Evolutionary conservation across 92 coral and sea anemone species (phyloP).

Genomic region (Porites divaricata): DNA sequence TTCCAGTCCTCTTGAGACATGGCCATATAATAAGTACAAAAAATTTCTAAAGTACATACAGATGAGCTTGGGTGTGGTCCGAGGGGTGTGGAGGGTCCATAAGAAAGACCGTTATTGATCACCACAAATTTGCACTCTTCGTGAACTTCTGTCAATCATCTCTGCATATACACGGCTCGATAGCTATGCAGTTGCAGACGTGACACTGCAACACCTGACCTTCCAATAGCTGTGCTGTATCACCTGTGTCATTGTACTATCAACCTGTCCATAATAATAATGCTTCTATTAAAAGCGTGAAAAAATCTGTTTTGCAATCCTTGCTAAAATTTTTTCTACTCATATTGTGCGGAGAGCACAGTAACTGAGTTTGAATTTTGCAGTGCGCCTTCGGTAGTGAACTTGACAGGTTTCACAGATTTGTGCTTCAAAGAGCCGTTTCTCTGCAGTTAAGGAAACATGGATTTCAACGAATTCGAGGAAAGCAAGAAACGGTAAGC

Average conservation of each 20-base stretch:
- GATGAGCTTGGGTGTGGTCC: too few species aligned
- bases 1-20: too few species aligned
- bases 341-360: background rate
- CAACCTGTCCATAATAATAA: background rate
- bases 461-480: slow-evolving; percentile 2
- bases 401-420: background rate
- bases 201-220: background rate
- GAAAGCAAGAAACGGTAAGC: slow-evolving; percentile 22
- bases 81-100: too few species aligned
- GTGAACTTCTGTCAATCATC: background rate
- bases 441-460: background rate
- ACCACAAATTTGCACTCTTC: too few species aligned
- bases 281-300: background rate
- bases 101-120: too few species aligned
- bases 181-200: background rate
- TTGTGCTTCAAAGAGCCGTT: background rate
- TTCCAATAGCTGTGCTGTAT: background rate
- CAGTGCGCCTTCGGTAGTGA: background rate
- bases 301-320: background rate
- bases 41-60: too few species aligned
- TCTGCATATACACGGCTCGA: background rate
- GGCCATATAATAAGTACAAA: too few species aligned
- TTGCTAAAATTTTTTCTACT: background rate
- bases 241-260: background rate
- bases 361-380: background rate